phyloP scores from a whole-genome alignment of 1,140 invertebrate species.

The Dysdera silvatica region DNA sequence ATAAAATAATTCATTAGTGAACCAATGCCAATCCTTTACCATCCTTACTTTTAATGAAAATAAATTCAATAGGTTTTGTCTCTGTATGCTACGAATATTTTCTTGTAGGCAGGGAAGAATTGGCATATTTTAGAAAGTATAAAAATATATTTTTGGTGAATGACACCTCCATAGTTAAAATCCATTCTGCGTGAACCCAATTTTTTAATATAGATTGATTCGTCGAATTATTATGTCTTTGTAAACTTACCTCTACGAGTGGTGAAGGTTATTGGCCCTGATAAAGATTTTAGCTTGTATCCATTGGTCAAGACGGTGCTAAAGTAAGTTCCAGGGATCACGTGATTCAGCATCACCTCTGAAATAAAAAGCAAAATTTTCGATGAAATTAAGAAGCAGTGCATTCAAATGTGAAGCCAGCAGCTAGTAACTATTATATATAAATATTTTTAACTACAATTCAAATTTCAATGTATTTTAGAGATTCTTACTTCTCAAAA shows the following conservation, averaged over 20 bases:
- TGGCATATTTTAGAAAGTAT: too few relatives aligned
- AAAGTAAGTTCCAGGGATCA: constrained; percentile 20
- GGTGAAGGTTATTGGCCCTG: constrained; percentile 13
- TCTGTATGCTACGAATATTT: too few relatives aligned
- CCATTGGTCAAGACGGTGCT: constrained; percentile 23
- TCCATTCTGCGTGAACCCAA: too few relatives aligned
- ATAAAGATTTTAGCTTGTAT: constrained; percentile 5
- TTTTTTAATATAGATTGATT: too few relatives aligned
- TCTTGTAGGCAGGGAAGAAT: too few relatives aligned
- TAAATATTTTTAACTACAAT: neutral
- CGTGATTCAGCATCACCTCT: constrained; percentile 21
- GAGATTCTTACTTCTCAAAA: constrained; percentile 4
- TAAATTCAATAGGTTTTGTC: too few relatives aligned
- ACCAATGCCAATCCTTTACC: too few relatives aligned
- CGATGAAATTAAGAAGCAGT: neutral
- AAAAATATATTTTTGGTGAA: too few relatives aligned
- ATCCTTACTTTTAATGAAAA: too few relatives aligned
- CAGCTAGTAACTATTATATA: neutral
- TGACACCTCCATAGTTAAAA: too few relatives aligned
- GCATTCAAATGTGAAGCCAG: neutral
- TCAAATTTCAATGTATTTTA: neutral
- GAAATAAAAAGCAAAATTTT: neutral
- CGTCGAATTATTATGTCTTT: neutral
- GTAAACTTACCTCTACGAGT: constrained; percentile 22
- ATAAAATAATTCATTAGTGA: too few relatives aligned